Evolutionary conservation across 2,888 invertebrate genomes (phyloP), one percentile per base, ranked within the genome.

Genomic region (Leptinotarsa peninsularis): DNA sequence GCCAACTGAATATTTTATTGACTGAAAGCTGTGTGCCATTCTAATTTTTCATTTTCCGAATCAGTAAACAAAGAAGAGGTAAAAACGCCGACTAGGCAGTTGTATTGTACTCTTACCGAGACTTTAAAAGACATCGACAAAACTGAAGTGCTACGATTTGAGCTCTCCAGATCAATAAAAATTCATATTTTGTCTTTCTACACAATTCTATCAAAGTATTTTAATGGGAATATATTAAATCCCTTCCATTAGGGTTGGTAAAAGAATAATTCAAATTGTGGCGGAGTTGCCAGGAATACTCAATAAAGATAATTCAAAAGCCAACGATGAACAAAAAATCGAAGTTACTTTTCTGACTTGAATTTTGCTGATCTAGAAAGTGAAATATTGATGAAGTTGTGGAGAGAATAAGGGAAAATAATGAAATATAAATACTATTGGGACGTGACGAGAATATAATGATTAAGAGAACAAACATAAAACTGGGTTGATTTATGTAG

Each of bases 71-170:
- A 80, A 82, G 80, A 78, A 83, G 82, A 77, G 81, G 71, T 71
- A 79, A 82, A 81, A 81, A 73, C 79, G 85, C 83, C 82, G 83
- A 84, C 77, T 80, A 79, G 71, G 85, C 85, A 76, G 75, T 83
- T 84, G 84, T 84, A 84, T 85, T 85, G 84, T 84, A 80, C 79
- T 70, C 68, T 27, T 43, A n/a, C 71, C 33, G 18, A 23, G 76
- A 72, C 72, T 67, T 75, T 75, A 81, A 82, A 79, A 80, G 79
- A 80, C 80, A 80, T 81, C 81, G 80, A 74, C 78, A 70, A 76
- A 76, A 74, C 74, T 81, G 79, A 78, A 81, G 81, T 79, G 73
- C 74, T 74, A 76, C 70, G 73, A 74, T 79, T 79, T 75, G 75
- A 75, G 80, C 72, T 72, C 74, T 81, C 75, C 69, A 72, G 72